Evolutionary conservation across 2,888 invertebrate genomes (phyloP).

Genomic region (Phanerotoma sp.): DNA sequence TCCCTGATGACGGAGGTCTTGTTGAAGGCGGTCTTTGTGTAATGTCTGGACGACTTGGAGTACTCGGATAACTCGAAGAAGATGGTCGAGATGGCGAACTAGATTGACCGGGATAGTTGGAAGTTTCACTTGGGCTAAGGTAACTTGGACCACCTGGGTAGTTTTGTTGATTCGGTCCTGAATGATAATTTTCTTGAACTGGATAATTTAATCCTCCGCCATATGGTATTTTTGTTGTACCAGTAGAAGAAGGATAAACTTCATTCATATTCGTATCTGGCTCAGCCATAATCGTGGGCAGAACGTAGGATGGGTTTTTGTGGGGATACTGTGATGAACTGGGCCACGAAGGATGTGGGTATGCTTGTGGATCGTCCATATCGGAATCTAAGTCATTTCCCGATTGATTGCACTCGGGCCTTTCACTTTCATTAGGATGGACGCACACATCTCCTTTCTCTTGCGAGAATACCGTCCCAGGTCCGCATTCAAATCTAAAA

Average conservation of each 20-base stretch:
- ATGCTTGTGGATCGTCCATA: slow-evolving; percentile 21
- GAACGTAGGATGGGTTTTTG: slow-evolving; percentile 1
- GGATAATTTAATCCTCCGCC: too few relatives aligned
- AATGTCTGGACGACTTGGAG: background rate
- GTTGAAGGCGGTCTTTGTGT: slow-evolving; percentile 8
- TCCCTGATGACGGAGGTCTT: too few relatives aligned
- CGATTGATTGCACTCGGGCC: slow-evolving; percentile 66
- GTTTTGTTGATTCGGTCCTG: too few relatives aligned
- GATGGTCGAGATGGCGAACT: background rate
- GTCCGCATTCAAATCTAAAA: slow-evolving; percentile 72
- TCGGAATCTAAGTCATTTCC: slow-evolving; percentile 32
- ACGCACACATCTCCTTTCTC: slow-evolving; percentile 68
- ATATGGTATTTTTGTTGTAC: too few relatives aligned
- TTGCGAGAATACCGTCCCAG: slow-evolving; percentile 69
- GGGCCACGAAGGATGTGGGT: slow-evolving; percentile 13
- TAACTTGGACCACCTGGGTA: too few relatives aligned
- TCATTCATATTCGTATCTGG: too few relatives aligned
- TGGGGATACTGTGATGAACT: background rate
- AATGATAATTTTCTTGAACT: too few relatives aligned
- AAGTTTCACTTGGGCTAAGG: too few relatives aligned
- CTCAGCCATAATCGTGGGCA: too few relatives aligned
- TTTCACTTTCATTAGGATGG: slow-evolving; percentile 68
- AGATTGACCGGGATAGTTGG: background rate
- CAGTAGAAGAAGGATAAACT: background rate
- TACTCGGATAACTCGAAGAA: background rate